Conservation (phyloP, 2,888 invertebrate species). For the Hirudinaria manillensis region DNA sequence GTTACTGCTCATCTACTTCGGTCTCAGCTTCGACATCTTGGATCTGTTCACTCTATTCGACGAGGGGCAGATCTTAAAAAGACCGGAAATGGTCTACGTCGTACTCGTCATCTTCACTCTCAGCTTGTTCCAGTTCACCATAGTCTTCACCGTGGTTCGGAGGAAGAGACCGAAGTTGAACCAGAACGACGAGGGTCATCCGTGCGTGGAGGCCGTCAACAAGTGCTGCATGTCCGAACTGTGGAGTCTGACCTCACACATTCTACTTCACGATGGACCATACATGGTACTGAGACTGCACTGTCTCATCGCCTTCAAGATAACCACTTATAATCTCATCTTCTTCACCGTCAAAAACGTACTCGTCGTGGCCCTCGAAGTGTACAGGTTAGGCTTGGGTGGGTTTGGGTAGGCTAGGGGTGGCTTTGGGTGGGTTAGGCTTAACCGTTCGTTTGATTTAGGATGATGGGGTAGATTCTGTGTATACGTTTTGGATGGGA, state of each 20-base stretch:
- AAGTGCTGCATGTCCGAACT: constrained; percentile 48
- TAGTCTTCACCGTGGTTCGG: constrained; percentile 50
- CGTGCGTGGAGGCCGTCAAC: neutral
- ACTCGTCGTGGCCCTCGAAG: constrained; percentile 43
- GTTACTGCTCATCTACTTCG: constrained; percentile 53
- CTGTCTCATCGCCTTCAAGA: constrained; percentile 44
- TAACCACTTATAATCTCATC: constrained; percentile 48
- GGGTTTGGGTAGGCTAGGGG: neutral
- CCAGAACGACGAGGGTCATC: constrained; percentile 4
- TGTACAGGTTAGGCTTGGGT: constrained; percentile 42
- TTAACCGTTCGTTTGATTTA: too few species aligned
- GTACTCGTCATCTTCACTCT: constrained; percentile 50
- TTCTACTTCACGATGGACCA: constrained; percentile 56
- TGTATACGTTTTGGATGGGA: too few species aligned
- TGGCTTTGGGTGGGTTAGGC: too few species aligned
- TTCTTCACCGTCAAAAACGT: constrained; percentile 50
- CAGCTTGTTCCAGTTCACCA: constrained; percentile 50
- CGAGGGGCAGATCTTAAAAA: constrained; percentile 43
- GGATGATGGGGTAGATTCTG: too few species aligned
- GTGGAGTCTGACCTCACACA: constrained; percentile 55
- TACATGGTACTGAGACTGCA: constrained; percentile 50
- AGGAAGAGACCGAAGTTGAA: constrained; percentile 44
- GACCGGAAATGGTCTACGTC: constrained; percentile 53
- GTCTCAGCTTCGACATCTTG: constrained; percentile 50
- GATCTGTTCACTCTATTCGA: constrained; percentile 47